These are phyloP conservation scores for Anniella stebbinsi DNA, from an alignment of 2,797 vertebrate species.

Conservation along the genomic window DNA sequence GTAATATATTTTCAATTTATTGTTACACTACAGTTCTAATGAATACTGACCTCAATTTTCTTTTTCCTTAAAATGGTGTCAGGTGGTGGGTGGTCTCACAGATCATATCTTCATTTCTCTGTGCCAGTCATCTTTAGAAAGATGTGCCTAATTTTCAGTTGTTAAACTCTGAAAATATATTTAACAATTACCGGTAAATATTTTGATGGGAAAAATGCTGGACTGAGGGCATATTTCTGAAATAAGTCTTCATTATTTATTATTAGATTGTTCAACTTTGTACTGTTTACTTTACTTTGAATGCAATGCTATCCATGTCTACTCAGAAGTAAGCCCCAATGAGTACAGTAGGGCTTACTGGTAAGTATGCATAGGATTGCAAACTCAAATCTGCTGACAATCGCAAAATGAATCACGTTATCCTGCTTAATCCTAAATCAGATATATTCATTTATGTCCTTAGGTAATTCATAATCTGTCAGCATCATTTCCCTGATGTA, in stretches of 20 bases:
- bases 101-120: slow-evolving; percentile 16
- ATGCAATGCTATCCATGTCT: background rate
- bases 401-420: background rate
- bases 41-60: slow-evolving; percentile 6
- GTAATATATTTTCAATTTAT: slow-evolving; percentile 21
- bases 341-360: background rate
- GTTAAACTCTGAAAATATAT: background rate
- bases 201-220: background rate
- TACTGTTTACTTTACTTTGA: background rate
- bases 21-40: slow-evolving; percentile 38
- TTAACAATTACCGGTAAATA: background rate
- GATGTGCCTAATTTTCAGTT: slow-evolving; percentile 29
- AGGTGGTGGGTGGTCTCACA: background rate
- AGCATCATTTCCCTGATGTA: background rate
- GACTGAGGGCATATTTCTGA: background rate
- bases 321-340: background rate
- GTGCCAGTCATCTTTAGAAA: background rate
- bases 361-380: background rate
- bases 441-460: background rate
- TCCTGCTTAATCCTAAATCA: background rate
- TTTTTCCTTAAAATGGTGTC: slow-evolving; percentile 24
- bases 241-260: background rate
- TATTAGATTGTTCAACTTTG: accelerated
- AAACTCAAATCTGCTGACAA: background rate
- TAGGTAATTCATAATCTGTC: background rate